Conservation (phyloP, 2,113 vertebrate genomes). For the Emydura subglobosa region DNA sequence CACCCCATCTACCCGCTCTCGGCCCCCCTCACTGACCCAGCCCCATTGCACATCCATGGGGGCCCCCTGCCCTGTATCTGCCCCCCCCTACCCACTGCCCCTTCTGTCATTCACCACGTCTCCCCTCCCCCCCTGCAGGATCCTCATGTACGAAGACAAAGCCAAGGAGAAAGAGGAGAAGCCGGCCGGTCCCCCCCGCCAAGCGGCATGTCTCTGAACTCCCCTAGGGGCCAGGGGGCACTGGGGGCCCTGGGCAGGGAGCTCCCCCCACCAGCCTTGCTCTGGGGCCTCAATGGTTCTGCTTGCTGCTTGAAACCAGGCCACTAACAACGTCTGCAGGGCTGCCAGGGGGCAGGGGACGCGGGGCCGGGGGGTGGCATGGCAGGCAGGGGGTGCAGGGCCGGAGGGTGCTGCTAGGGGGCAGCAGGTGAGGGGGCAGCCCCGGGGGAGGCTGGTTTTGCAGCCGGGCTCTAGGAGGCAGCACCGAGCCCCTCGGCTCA, state of each 20-base stretch:
- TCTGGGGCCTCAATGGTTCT: neutral
- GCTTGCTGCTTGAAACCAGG: neutral
- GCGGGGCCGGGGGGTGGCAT: no score
- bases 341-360: no score
- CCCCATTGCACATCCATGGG: neutral
- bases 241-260: neutral
- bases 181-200: slow-evolving; percentile 70
- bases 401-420: neutral
- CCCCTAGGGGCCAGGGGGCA: slow-evolving; percentile 51
- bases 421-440: neutral
- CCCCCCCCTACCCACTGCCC: neutral
- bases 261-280: neutral
- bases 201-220: slow-evolving; percentile 84
- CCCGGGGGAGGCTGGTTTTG: neutral
- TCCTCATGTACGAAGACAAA: slow-evolving; percentile 87
- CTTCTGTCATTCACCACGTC: neutral
- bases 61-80: neutral
- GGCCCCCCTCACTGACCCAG: neutral
- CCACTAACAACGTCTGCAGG: neutral
- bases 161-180: slow-evolving; percentile 78
- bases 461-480: neutral
- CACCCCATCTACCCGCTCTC: neutral
- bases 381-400: neutral
- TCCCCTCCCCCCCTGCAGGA: slow-evolving; percentile 72
- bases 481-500: neutral